phyloP scores from a whole-genome alignment of 2,888 invertebrate species.

The Heliconius sara region DNA sequence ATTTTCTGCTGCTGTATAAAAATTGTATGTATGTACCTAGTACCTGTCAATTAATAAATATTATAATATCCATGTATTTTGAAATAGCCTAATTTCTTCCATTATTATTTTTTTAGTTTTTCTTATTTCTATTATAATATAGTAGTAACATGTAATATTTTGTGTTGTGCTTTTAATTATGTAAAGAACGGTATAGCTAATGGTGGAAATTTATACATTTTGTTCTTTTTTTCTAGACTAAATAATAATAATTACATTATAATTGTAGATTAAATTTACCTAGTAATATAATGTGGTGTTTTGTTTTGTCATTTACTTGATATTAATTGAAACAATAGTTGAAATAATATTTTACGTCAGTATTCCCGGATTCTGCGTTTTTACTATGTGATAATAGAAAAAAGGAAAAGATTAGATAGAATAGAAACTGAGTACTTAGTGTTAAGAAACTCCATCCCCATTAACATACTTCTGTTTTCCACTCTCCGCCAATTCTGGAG shows the following conservation, averaged over 20 bases:
- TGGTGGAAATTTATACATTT: neutral
- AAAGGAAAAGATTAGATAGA: no score
- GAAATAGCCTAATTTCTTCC: neutral
- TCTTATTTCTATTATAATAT: neutral
- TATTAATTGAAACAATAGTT: neutral
- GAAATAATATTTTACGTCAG: neutral
- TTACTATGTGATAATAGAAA: neutral
- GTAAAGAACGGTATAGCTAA: neutral
- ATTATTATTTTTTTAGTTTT: neutral
- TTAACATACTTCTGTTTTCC: no score
- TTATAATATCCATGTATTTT: neutral
- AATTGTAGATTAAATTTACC: neutral
- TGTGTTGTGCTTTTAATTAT: neutral
- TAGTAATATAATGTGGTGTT: slow-evolving; percentile 1
- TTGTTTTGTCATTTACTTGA: neutral
- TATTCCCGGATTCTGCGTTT: neutral
- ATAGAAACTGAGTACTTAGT: no score
- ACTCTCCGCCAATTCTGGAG: no score
- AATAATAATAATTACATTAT: neutral
- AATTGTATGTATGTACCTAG: no score
- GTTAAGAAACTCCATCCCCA: no score
- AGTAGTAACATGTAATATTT: neutral
- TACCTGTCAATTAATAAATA: no score
- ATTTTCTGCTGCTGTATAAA: neutral
- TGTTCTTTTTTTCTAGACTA: neutral